A percentile compares a stretch with the other conserved stretches of the same genome.
Conservation (phyloP, 2,797 vertebrate species). For the Columba guinea region DNA sequence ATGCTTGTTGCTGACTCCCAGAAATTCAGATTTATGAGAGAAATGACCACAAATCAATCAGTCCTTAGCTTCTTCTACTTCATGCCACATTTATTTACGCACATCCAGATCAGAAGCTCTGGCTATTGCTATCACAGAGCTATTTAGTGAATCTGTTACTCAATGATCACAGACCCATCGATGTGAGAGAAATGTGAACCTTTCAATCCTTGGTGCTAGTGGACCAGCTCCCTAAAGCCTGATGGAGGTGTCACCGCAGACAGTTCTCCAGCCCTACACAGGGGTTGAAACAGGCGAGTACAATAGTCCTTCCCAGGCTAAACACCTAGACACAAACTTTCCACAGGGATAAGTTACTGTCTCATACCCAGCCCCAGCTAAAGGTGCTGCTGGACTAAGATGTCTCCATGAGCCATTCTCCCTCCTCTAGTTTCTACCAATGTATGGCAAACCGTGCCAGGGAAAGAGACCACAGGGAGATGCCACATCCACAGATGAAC, state of each 20-base stretch:
- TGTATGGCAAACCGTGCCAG: not conserved
- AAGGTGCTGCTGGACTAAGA: not conserved
- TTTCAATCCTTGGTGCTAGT: not conserved
- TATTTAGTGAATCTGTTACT: not conserved
- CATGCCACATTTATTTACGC: rapidly evolving
- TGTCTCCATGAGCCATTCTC: not conserved
- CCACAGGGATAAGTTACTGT: not conserved
- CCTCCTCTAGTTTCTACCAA: not conserved
- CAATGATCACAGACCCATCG: not conserved
- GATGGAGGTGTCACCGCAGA: not conserved
- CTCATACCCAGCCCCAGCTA: not conserved
- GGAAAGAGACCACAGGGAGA: not conserved
- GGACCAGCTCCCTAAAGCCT: not conserved
- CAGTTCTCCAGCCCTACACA: not conserved
- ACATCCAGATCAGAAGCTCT: not conserved
- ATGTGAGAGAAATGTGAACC: not conserved
- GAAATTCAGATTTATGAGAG: not conserved
- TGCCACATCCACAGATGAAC: not conserved
- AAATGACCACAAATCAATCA: not conserved
- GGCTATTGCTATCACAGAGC: not conserved
- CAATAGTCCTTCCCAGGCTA: not conserved
- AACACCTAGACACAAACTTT: not conserved
- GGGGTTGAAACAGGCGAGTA: not conserved
- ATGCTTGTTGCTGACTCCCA: not conserved
- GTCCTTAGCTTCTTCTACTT: not conserved